Evolutionary conservation across 2,888 invertebrate species (phyloP).

Genomic region (Eilema griseolum): DNA sequence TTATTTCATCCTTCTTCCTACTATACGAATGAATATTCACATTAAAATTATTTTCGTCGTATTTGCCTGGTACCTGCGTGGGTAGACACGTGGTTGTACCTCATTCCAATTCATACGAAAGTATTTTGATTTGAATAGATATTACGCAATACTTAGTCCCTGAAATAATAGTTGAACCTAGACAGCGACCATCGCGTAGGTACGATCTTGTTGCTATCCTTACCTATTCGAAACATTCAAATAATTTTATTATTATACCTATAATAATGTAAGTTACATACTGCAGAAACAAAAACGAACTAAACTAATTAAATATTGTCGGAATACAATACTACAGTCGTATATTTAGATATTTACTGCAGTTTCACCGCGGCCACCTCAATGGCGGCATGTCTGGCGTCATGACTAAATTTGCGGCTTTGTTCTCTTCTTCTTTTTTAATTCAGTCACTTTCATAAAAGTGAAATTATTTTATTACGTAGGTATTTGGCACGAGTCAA

Average conservation of each 20-base stretch:
- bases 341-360: constrained; percentile 18
- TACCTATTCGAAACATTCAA: neutral
- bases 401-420: constrained; percentile 7
- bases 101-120: no score
- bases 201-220: no score
- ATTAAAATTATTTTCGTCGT: no score
- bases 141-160: no score
- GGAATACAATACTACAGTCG: neutral
- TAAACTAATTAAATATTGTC: neutral
- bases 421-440: neutral
- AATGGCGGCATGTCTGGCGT: no score
- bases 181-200: no score
- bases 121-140: no score
- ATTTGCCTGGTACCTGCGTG: no score
- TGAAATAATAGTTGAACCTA: no score
- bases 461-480: constrained; percentile 8
- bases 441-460: constrained; percentile 8
- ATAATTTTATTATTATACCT: neutral
- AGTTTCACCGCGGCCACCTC: constrained; percentile 28
- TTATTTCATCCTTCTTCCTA: no score
- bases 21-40: no score
- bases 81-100: no score
- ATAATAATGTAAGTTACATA: neutral
- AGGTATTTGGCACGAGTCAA: neutral
- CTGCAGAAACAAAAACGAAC: constrained; percentile 7